Percentiles rank a stretch among this genome's conserved stretches.
These are phyloP conservation scores for Phrynocephalus versicolor DNA, from an alignment of 2,113 vertebrate species.

Conservation along the genomic window DNA sequence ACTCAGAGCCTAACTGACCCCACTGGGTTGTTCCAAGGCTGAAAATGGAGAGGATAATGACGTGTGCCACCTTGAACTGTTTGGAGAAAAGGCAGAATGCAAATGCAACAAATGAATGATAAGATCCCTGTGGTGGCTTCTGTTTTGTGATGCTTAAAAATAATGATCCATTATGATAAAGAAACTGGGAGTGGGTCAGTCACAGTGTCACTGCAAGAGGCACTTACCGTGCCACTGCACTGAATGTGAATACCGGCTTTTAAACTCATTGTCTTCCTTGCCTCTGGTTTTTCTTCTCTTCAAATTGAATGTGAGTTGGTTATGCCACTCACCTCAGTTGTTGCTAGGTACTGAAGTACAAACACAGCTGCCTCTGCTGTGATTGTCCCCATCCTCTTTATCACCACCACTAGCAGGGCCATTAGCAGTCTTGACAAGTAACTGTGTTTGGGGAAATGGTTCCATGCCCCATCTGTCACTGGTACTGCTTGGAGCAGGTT, in stretches of 20 bases:
- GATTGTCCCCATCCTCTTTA: not conserved
- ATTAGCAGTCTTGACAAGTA: not conserved
- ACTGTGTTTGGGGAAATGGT: not conserved
- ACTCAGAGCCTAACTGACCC: not conserved
- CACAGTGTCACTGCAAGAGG: rapidly evolving
- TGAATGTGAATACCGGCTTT: not conserved
- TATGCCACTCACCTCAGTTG: not conserved
- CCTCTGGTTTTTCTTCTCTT: not conserved
- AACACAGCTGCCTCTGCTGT: too few species aligned
- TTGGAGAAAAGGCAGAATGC: not conserved
- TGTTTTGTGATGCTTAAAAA: not conserved
- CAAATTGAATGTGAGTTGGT: not conserved
- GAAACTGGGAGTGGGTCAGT: not conserved
- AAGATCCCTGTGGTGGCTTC: not conserved
- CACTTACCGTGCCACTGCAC: too few species aligned
- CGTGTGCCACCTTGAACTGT: not conserved
- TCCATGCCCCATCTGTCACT: not conserved
- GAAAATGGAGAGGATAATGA: not conserved
- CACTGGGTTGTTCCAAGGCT: not conserved
- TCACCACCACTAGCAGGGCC: not conserved
- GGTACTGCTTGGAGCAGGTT: not conserved
- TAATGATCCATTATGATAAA: not conserved
- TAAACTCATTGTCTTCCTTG: not conserved
- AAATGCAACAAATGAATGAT: not conserved
- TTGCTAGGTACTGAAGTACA: not conserved